Conservation (phyloP, 1,140 invertebrate species). For the Manduca sexta region DNA sequence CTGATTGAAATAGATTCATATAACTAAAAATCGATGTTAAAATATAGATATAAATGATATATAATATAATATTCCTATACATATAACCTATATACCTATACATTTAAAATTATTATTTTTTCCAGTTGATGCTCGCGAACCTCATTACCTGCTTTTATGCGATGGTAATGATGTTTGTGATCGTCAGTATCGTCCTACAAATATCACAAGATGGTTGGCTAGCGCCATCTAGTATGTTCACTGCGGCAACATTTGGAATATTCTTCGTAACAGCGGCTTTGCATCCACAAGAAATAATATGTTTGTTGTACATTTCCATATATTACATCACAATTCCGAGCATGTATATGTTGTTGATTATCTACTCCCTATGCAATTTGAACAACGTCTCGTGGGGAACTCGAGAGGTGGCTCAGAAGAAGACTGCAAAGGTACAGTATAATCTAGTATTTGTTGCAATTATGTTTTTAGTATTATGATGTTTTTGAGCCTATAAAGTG, state of each 20-base stretch:
- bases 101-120: constrained; percentile 22
- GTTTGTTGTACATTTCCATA: constrained; percentile 84
- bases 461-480: no score
- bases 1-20: no score
- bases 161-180: constrained; percentile 93
- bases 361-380: constrained; percentile 93
- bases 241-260: constrained; percentile 75
- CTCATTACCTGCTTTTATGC: constrained; percentile 93
- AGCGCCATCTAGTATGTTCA: constrained; percentile 87
- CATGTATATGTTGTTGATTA: constrained; percentile 94
- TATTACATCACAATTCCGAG: constrained; percentile 95
- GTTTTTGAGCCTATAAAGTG: no score
- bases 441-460: neutral
- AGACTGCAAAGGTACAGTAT: constrained; percentile 84
- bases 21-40: no score
- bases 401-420: constrained; percentile 77
- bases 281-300: constrained; percentile 89
- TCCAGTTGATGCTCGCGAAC: constrained; percentile 91
- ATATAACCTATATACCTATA: constrained; percentile 91
- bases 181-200: constrained; percentile 89
- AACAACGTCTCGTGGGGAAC: constrained; percentile 95
- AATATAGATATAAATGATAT: no score
- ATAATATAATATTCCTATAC: no score
- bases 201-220: constrained; percentile 85
- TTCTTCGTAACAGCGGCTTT: constrained; percentile 76